Evolutionary conservation across 2,888 invertebrate species (phyloP), one percentile per base, ranked within the genome.

Genomic region (Troilus luridus): DNA sequence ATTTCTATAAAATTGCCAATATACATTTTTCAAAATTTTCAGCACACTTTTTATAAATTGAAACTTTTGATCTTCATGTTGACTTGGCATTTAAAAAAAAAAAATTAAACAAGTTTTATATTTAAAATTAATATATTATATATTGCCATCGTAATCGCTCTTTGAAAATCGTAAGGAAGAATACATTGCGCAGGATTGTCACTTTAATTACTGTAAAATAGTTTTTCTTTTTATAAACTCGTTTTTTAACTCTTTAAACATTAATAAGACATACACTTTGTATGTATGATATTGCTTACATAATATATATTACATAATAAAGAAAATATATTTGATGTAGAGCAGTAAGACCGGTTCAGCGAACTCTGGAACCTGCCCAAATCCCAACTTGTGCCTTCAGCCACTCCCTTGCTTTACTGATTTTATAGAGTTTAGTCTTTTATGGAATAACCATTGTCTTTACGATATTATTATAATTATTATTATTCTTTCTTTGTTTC

Each of bases 311-410:
- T 41, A 41, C 5, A 17, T 24, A 17, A 3, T 41, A 41, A 12
- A 8, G 0, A 24, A 67, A 24, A 24, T 67, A 67, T 67, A 24
- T 24, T 24, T 77, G 41, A 77, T 14, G 17, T 7, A 77, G 6
- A 19, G 10, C 17, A 7, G 17, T 77, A 41, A 14, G 72, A 41
- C 17, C 72, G 41, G 17, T 77, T 41, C 72, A 77, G 72, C 72
- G 72, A 77, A 77, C 41, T 77, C 17, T 14, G 41, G 64, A 17
- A 77, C 72, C 72, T 41, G 72, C 72, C 72, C 72, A 77, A 77
- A 77, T 77, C 72, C 41, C 72, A 77, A 77, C 7, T 77, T 77
- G 27, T 77, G 19, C 72, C 72, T 17, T 77, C 72, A 77, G 72
- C 72, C 72, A 27, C 72, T 77, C 72, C 72, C 72, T 41, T 41